Base-by-base conservation (phyloP, 2,113 vertebrate genomes). In the Thalassarche chlororhynchos region DNA sequence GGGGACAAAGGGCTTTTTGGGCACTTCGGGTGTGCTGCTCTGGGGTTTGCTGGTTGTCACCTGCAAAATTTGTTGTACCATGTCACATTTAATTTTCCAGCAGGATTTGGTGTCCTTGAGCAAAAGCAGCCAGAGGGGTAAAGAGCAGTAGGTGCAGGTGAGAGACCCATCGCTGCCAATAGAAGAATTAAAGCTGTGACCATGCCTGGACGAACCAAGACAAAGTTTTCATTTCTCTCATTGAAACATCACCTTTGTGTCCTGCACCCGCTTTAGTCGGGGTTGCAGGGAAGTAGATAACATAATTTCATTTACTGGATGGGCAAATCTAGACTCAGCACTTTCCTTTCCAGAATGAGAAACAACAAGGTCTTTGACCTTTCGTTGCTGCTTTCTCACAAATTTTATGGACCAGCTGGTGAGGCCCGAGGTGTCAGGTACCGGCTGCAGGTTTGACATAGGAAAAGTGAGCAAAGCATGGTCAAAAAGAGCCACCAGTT, bases 81-180 rank as follows among this genome's bases (percentile, higher is more conserved):
- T 6, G 5, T 28, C 52, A 36, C 52, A 14, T 34, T 52, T 66
- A 36, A 38, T 65, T 81, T 74, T 51, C 51, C 77, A 26, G 36
- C 36, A 44, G 44, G 52, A 66, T 52, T 61, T 61, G 18, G 15
- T 24, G 32, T 66, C 54, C 70, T 34, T 52, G 46, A 52, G 46
- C 17, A 60, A 75, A 44, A 38, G 32, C 36, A 52, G 17, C 17
- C 36, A 34, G 32, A 44, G 42, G 14, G 32, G 4, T 46, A 29
- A 58, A 42, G 13, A 74, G 32, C 38, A 38, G 13, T 5, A 29
- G 44, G 57, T 0, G 0, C 15, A 46, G 44, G 44, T 14, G 26
- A 57, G 32, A 57, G 7, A 58, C 32, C 32, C 32, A 17, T 52
- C 28, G 0, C 23, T 3, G 0, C 24, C 1, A 0, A 17, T 1